Evolutionary conservation across 2,797 vertebrate genomes (phyloP).

Genomic region (Crenuchus spilurus): DNA sequence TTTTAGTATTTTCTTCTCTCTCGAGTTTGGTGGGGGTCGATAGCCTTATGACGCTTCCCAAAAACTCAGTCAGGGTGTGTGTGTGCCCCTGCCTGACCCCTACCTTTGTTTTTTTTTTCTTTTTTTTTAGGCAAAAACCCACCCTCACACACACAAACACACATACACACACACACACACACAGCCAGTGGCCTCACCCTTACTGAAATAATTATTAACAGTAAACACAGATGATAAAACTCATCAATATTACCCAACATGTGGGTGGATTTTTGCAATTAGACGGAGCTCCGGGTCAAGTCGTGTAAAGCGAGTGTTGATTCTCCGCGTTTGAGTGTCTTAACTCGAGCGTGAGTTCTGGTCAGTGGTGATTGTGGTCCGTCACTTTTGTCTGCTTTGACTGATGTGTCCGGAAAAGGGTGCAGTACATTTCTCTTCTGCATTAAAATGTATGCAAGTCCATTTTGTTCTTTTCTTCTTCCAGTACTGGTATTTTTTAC

Average conservation of each 20-base stretch:
- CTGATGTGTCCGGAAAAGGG: constrained; percentile 62
- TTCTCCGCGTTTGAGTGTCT: constrained; percentile 59
- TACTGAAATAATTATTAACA: constrained; percentile 76
- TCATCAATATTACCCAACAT: constrained; percentile 90
- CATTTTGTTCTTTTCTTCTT: constrained; percentile 53
- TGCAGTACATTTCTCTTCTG: constrained; percentile 61
- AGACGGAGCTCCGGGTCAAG: constrained; percentile 69
- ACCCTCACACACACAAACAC: constrained; percentile 51
- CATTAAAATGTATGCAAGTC: constrained; percentile 45
- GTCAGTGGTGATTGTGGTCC: constrained; percentile 73
- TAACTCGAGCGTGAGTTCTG: constrained; percentile 62
- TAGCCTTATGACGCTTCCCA: constrained; percentile 53
- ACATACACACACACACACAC: constrained; percentile 65
- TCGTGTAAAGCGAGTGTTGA: constrained; percentile 66
- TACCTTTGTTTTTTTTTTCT: neutral
- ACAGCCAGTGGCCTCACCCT: constrained; percentile 68
- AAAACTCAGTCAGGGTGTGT: constrained; percentile 56
- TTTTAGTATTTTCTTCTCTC: constrained; percentile 64
- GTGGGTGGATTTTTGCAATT: constrained; percentile 75
- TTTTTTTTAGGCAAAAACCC: constrained; percentile 33
- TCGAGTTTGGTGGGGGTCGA: constrained; percentile 53
- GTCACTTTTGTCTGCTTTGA: constrained; percentile 73
- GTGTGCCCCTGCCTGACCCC: constrained; percentile 40
- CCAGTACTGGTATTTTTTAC: neutral
- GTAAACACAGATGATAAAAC: constrained; percentile 96